Evolutionary conservation across 1,140 invertebrate genomes (phyloP).

Genomic region (Drosophila hydei): DNA sequence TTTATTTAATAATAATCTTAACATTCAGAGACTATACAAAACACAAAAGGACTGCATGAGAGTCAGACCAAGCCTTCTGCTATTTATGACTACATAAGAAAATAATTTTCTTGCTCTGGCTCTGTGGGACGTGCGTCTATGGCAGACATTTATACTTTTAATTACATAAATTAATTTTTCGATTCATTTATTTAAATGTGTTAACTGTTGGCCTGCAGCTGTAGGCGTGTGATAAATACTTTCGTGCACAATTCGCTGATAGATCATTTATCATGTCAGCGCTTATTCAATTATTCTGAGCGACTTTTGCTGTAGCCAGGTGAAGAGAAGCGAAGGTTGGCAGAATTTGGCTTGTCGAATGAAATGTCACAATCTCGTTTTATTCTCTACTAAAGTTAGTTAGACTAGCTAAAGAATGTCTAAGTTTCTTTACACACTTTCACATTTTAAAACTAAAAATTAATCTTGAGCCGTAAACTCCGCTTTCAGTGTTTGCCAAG

Average conservation of each 20-base stretch:
- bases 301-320: constrained; percentile 47
- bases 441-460: constrained; percentile 12
- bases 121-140: too few species aligned
- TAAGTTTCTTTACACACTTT: too few species aligned
- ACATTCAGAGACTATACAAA: too few species aligned
- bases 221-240: constrained; percentile 57
- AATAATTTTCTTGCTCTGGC: too few species aligned
- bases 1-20: too few species aligned
- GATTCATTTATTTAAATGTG: not conserved
- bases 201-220: not conserved
- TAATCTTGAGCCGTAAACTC: not conserved
- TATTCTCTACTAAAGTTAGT: not conserved
- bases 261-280: constrained; percentile 56
- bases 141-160: not conserved
- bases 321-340: constrained; percentile 12
- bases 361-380: too few species aligned
- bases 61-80: too few species aligned
- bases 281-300: constrained; percentile 67
- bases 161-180: not conserved
- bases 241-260: constrained; percentile 18
- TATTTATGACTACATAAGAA: too few species aligned
- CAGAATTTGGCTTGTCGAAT: too few species aligned
- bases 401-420: not conserved
- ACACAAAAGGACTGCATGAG: too few species aligned
- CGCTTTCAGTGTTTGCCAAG: not conserved